Percentiles rank a stretch among this genome's conserved stretches.
Conservation (phyloP, 2,797 vertebrate genomes). For the Myoxocephalus aenaeus region DNA sequence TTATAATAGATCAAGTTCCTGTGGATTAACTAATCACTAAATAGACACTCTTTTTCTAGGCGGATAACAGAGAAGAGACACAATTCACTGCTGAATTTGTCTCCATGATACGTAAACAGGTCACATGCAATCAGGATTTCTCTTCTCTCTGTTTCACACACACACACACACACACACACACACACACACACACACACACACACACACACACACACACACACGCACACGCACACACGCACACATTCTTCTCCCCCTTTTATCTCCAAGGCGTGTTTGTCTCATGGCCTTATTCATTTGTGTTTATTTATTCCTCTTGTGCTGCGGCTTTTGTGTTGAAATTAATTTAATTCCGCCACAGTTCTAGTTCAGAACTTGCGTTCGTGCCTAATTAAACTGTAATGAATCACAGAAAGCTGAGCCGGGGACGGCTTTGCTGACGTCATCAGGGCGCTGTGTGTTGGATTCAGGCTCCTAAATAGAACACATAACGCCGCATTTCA, state of each 20-base stretch:
- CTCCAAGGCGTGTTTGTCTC: background rate
- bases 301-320: constrained; percentile 1
- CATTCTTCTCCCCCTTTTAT: background rate
- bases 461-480: constrained; percentile 12
- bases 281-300: background rate
- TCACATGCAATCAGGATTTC: background rate
- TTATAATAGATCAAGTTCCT: background rate
- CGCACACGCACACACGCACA: background rate
- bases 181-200: background rate
- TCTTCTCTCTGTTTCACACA: background rate
- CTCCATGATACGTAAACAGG: background rate
- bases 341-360: constrained; percentile 22
- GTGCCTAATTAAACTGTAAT: constrained; percentile 22
- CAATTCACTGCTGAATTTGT: constrained; percentile 5
- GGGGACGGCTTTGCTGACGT: constrained; percentile 18
- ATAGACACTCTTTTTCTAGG: background rate
- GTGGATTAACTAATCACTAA: background rate
- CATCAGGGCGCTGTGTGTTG: background rate
- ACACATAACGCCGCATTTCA: constrained; percentile 9
- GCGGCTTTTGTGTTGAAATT: background rate
- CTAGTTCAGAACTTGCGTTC: background rate
- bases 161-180: background rate
- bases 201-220: background rate
- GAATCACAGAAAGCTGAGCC: constrained; percentile 14
- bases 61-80: background rate